Evolutionary conservation across 53 echinoderm and acorn worm species (phyloP).

Genomic region (Echinarachnius parma): DNA sequence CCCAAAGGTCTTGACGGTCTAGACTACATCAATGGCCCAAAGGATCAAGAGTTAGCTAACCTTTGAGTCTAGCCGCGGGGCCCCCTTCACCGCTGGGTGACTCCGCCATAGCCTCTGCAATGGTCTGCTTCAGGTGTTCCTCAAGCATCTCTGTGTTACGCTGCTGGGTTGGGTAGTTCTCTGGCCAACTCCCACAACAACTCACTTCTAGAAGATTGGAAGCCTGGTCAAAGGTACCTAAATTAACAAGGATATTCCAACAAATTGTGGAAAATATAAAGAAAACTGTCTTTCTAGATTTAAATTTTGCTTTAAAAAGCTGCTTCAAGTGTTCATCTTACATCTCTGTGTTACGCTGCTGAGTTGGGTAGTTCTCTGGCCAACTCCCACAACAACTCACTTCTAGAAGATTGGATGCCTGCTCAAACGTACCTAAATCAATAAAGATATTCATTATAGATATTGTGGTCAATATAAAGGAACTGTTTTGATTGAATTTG

Average conservation of each 20-base stretch:
- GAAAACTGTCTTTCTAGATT: too few species aligned
- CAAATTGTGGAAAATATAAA: too few species aligned
- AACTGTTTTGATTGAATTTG: too few species aligned
- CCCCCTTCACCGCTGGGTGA: conserved; percentile 38
- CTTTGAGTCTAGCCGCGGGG: conserved; percentile 61
- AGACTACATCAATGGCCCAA: too few species aligned
- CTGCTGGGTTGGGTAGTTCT: conserved; percentile 59
- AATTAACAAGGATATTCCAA: too few species aligned
- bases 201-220: conserved; percentile 83
- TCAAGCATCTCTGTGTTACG: conserved; percentile 75
- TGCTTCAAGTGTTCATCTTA: conserved; percentile 88
- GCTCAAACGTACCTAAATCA: conserved; percentile 65
- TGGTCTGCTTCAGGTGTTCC: conserved; percentile 85
- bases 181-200: conserved; percentile 87
- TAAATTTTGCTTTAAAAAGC: too few species aligned
- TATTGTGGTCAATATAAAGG: too few species aligned
- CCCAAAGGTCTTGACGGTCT: background rate
- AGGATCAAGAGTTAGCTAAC: conserved; percentile 20
- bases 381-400: conserved; percentile 97
- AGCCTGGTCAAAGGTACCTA: conserved; percentile 58
- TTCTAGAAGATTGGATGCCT: conserved; percentile 65
- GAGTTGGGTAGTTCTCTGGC: conserved; percentile 67
- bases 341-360: conserved; percentile 67
- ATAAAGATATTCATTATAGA: too few species aligned
- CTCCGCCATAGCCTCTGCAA: conserved; percentile 96